Conservation (phyloP, 2,888 invertebrate species). For the Rhagonycha fulva region DNA sequence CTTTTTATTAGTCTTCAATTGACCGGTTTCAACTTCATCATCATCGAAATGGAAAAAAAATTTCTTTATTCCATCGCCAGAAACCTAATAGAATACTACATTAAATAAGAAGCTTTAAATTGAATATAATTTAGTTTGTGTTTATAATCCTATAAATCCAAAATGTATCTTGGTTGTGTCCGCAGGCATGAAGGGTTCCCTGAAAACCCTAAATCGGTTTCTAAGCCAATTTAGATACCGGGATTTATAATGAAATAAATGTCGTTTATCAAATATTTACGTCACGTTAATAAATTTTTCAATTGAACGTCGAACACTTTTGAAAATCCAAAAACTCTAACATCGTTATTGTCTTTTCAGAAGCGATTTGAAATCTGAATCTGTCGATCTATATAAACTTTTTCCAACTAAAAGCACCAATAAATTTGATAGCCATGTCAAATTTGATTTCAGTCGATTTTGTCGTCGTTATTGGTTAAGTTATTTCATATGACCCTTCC, state of each 20-base stretch:
- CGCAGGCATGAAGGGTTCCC: constrained; percentile 22
- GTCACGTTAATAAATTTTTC: not conserved
- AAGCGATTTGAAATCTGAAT: constrained; percentile 16
- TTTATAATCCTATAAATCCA: constrained; percentile 25
- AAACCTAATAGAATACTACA: not conserved
- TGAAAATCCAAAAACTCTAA: constrained; percentile 17
- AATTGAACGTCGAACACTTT: constrained; percentile 4
- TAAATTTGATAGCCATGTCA: constrained; percentile 29
- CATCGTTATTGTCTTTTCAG: constrained; percentile 18
- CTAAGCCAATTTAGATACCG: constrained; percentile 24
- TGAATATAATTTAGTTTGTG: constrained; percentile 27
- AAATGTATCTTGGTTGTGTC: constrained; percentile 27
- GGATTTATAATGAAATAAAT: constrained; percentile 26
- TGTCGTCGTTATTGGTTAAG: constrained; percentile 16
- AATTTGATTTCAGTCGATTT: constrained; percentile 22
- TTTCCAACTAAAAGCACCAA: constrained; percentile 21
- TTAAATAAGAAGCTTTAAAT: constrained; percentile 20
- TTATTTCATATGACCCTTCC: not conserved
- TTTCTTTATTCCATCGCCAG: not conserved
- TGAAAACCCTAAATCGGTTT: constrained; percentile 24
- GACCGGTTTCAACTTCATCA: not conserved
- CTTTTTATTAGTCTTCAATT: not conserved
- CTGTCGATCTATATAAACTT: constrained; percentile 20
- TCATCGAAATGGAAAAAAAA: not conserved
- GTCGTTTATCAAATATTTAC: constrained; percentile 26